These are phyloP conservation scores for Laothoe populi DNA, from an alignment of 2,888 invertebrate genomes.

Conservation along the genomic window DNA sequence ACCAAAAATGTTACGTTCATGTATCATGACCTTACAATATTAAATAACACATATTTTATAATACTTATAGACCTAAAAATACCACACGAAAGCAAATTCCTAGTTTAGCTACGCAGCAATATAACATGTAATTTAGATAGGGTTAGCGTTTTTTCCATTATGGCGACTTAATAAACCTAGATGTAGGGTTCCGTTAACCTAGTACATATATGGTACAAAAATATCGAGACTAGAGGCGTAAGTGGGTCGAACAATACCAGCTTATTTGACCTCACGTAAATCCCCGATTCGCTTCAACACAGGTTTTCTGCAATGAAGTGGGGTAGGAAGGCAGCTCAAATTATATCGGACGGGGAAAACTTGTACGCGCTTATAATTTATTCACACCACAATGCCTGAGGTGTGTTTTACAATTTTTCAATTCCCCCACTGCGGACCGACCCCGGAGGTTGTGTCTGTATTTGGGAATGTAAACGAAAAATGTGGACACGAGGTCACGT, in stretches of 20 bases:
- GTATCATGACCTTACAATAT: background rate
- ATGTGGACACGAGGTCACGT: conserved; percentile 44
- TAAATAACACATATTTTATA: background rate
- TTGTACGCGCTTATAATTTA: conserved; percentile 76
- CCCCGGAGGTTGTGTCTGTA: conserved; percentile 48
- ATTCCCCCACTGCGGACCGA: conserved; percentile 53
- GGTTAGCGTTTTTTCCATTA: conserved; percentile 40
- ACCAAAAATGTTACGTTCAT: too few relatives aligned
- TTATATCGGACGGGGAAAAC: conserved; percentile 55
- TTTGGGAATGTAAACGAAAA: conserved; percentile 49
- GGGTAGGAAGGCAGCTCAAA: conserved; percentile 53
- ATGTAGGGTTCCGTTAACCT: conserved; percentile 62
- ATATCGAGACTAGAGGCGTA: conserved; percentile 70
- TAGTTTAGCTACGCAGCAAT: background rate
- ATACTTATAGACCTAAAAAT: background rate
- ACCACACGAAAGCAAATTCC: background rate
- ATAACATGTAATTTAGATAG: conserved; percentile 18
- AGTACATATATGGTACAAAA: conserved; percentile 71
- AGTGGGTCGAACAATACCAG: conserved; percentile 69
- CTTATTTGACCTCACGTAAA: conserved; percentile 54
- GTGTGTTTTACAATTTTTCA: conserved; percentile 70
- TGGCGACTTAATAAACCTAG: conserved; percentile 64
- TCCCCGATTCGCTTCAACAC: conserved; percentile 51
- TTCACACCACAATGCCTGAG: conserved; percentile 74
- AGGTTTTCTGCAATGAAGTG: conserved; percentile 41